phyloP scores from a whole-genome alignment of 2,888 invertebrate genomes.

The Hirtodrosophila trivittata region DNA sequence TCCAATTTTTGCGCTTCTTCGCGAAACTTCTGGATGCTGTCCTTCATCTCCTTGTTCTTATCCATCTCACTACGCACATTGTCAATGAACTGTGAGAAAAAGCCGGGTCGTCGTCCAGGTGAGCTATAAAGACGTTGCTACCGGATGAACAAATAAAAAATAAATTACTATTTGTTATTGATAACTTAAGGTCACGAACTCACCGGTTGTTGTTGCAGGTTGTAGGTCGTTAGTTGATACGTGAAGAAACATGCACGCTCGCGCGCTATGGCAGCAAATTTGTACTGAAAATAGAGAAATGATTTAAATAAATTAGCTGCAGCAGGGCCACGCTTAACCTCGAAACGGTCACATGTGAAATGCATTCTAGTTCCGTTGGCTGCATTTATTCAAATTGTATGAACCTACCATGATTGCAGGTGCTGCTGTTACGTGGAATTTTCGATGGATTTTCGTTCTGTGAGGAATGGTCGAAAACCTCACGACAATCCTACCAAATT shows the following conservation, averaged over 20 bases:
- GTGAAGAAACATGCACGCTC: conserved; percentile 63
- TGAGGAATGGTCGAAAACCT: conserved; percentile 45
- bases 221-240: conserved; percentile 65
- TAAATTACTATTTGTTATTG: conserved; percentile 2
- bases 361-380: background rate
- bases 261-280: conserved; percentile 72
- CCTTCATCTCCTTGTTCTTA: conserved; percentile 99
- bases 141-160: background rate
- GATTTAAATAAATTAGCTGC: no score
- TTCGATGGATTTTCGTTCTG: conserved; percentile 44
- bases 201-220: conserved; percentile 75
- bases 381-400: conserved; percentile 34
- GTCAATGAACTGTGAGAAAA: conserved; percentile 94
- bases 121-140: conserved; percentile 77
- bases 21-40: conserved; percentile 96
- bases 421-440: conserved; percentile 40
- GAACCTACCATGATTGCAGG: conserved; percentile 73
- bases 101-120: conserved; percentile 86
- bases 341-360: conserved; percentile 63
- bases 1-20: conserved; percentile 98
- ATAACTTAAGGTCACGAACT: conserved; percentile 19
- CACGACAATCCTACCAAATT: conserved; percentile 67
- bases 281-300: conserved; percentile 81
- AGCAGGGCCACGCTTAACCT: conserved; percentile 66
- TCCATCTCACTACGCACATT: conserved; percentile 97